A percentile compares a stretch with the other conserved stretches of the same genome.
Evolutionary conservation across 2,113 vertebrate genomes (phyloP).

Genomic region (Nibea albiflora): DNA sequence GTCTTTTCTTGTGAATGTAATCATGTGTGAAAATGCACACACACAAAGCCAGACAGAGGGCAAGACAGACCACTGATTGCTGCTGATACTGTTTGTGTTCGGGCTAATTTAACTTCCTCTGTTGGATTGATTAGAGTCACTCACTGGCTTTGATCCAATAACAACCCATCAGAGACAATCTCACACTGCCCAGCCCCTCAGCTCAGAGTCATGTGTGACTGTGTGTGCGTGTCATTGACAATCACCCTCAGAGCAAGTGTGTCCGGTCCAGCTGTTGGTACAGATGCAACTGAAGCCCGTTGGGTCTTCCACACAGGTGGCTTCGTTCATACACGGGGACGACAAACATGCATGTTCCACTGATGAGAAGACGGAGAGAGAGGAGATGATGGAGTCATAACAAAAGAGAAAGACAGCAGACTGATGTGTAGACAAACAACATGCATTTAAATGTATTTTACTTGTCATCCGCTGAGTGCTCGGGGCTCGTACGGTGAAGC

Average conservation of each 20-base stretch:
- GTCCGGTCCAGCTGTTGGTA: constrained; percentile 82
- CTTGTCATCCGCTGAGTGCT: neutral
- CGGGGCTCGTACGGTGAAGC: neutral
- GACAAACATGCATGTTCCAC: constrained; percentile 87
- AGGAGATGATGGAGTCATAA: neutral
- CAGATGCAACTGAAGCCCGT: constrained; percentile 83
- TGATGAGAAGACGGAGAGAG: constrained; percentile 48
- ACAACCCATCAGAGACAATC: constrained; percentile 58
- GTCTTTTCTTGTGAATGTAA: constrained; percentile 13
- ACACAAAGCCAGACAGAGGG: neutral
- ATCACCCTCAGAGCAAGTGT: constrained; percentile 81
- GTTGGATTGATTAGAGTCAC: constrained; percentile 60
- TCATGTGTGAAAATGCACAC: neutral
- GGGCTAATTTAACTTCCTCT: constrained; percentile 65
- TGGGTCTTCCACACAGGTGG: constrained; percentile 82
- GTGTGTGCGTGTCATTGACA: constrained; percentile 33
- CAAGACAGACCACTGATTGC: constrained; percentile 45
- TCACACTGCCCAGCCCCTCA: constrained; percentile 10
- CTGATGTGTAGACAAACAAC: too few species aligned
- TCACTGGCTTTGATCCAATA: constrained; percentile 68
- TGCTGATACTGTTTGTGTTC: constrained; percentile 59
- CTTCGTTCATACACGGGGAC: constrained; percentile 82
- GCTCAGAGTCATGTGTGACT: constrained; percentile 11
- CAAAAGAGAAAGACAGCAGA: neutral
- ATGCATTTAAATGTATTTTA: too few species aligned